These are phyloP conservation scores for Teleiodes luculella DNA, from an alignment of 2,888 invertebrate species.

Conservation along the genomic window DNA sequence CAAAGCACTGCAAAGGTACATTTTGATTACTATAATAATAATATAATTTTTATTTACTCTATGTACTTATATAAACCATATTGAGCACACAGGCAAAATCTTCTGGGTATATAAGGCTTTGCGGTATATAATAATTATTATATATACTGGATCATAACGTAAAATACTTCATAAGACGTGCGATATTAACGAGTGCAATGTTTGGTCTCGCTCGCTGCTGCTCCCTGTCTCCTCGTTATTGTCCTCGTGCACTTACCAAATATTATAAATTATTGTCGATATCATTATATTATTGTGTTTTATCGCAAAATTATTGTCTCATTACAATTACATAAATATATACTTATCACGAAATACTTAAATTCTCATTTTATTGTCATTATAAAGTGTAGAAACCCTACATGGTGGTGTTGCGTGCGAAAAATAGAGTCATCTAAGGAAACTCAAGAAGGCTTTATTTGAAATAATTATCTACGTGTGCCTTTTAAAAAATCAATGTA, in stretches of 20 bases:
- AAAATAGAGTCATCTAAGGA: too few relatives aligned
- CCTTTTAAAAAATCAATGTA: too few relatives aligned
- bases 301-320: neutral
- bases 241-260: neutral
- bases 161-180: constrained; percentile 13
- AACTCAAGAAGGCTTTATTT: too few relatives aligned
- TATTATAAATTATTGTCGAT: neutral
- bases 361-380: neutral
- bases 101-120: neutral
- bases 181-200: constrained; percentile 26
- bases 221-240: constrained; percentile 20
- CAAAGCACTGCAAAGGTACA: too few relatives aligned
- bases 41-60: too few relatives aligned
- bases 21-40: too few relatives aligned
- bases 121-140: neutral
- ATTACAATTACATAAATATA: neutral
- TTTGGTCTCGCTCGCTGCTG: constrained; percentile 34
- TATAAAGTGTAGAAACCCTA: too few relatives aligned
- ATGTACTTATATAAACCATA: too few relatives aligned
- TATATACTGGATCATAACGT: neutral
- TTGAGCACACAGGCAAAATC: neutral
- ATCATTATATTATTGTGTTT: neutral
- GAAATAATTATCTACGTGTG: too few relatives aligned
- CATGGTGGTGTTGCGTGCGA: too few relatives aligned
- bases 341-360: neutral